A percentile compares a stretch with the other conserved stretches of the same genome.
phyloP scores from a whole-genome alignment of 2,888 invertebrate species.

The Sarcophaga variegata region DNA sequence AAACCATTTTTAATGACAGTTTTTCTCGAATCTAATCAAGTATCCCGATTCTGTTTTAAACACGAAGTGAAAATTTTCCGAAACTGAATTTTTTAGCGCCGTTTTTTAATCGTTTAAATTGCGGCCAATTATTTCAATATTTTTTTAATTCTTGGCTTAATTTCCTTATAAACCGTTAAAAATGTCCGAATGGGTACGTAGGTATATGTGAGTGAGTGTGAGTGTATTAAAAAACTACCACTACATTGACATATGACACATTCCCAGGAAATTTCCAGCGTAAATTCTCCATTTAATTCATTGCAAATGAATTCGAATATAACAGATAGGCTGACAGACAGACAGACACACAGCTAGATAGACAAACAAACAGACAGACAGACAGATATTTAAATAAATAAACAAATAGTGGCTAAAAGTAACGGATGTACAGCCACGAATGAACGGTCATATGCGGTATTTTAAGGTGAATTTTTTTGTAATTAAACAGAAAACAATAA shows the following conservation, averaged over 20 bases:
- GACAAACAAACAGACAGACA: background rate
- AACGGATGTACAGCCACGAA: conserved; percentile 49
- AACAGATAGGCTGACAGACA: background rate
- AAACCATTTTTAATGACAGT: too few relatives aligned
- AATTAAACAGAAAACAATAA: background rate
- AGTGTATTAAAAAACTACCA: conserved; percentile 14
- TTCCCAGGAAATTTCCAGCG: conserved; percentile 62
- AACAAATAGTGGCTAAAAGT: background rate
- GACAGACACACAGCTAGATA: conserved; percentile 8
- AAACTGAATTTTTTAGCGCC: background rate
- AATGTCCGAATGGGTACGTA: too few relatives aligned
- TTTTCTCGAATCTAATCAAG: too few relatives aligned
- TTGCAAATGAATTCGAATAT: conserved; percentile 3
- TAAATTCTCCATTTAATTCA: conserved; percentile 57
- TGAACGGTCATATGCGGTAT: background rate
- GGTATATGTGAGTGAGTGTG: background rate
- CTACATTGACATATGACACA: conserved; percentile 60
- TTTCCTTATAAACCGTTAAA: background rate
- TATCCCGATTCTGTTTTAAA: too few relatives aligned
- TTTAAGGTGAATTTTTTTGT: conserved; percentile 26
- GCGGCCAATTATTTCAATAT: background rate
- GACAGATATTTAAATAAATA: background rate
- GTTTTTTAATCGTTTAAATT: too few relatives aligned
- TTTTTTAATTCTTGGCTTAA: background rate
- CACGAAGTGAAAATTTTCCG: too few relatives aligned